These are phyloP conservation scores for Drosophila azteca DNA, from an alignment of 1,140 invertebrate genomes.

Conservation along the genomic window DNA sequence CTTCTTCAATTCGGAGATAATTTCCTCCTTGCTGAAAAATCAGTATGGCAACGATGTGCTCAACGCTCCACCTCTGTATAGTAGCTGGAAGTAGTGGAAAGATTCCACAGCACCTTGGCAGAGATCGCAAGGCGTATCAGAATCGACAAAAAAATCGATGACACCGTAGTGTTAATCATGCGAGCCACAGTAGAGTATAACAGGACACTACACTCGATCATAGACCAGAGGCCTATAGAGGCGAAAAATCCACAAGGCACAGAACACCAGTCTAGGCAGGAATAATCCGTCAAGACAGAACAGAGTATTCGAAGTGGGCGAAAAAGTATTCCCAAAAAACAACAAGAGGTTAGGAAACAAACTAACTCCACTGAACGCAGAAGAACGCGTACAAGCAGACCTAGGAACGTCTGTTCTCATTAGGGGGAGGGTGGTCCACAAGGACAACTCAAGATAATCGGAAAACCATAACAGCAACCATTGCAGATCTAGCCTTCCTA, in stretches of 20 bases:
- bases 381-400: too few species aligned
- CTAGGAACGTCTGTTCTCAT: too few species aligned
- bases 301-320: too few species aligned
- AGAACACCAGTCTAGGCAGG: not conserved
- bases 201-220: too few species aligned
- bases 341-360: slow-evolving; percentile 1
- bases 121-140: slow-evolving; percentile 40
- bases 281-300: not conserved
- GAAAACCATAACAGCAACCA: not conserved
- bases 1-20: slow-evolving; percentile 17
- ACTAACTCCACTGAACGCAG: too few species aligned
- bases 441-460: slow-evolving; percentile 5
- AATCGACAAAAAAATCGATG: slow-evolving; percentile 23
- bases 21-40: slow-evolving; percentile 3
- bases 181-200: slow-evolving; percentile 28
- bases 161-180: slow-evolving; percentile 34
- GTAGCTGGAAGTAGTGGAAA: slow-evolving; percentile 30
- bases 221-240: not conserved
- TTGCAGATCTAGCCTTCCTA: not conserved
- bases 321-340: not conserved
- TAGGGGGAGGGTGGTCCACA: slow-evolving; percentile 7
- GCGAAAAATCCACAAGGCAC: slow-evolving; percentile 1
- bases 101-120: slow-evolving; percentile 39
- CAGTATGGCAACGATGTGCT: slow-evolving; percentile 7
- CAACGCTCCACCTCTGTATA: slow-evolving; percentile 26